Evolutionary conservation across 2,888 invertebrate genomes (phyloP).

Genomic region (Thereva nobilitata): DNA sequence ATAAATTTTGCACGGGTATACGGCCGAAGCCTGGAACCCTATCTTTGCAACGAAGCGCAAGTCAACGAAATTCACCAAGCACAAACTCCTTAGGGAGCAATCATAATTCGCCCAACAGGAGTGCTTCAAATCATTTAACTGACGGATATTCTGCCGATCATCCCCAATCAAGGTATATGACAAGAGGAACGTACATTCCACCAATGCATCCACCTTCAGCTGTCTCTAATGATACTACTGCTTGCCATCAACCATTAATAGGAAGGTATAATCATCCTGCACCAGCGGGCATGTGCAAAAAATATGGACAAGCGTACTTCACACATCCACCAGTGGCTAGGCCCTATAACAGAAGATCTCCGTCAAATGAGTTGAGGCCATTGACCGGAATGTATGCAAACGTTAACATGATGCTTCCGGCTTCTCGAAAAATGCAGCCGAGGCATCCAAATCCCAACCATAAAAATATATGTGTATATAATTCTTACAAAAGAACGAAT

Average conservation of each 20-base stretch:
- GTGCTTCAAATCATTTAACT: constrained; percentile 48
- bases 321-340: constrained; percentile 57
- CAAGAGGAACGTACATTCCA: constrained; percentile 56
- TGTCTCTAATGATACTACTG: constrained; percentile 48
- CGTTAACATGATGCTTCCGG: constrained; percentile 58
- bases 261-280: constrained; percentile 61
- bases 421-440: constrained; percentile 55
- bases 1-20: constrained; percentile 42
- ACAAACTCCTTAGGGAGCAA: constrained; percentile 57
- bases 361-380: constrained; percentile 55
- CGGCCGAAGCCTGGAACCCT: constrained; percentile 52
- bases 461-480: too few relatives aligned
- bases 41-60: constrained; percentile 53
- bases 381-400: constrained; percentile 57
- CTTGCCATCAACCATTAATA: constrained; percentile 59
- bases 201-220: constrained; percentile 51
- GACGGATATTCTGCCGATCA: constrained; percentile 41
- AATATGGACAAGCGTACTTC: constrained; percentile 58
- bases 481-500: too few relatives aligned
- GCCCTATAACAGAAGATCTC: constrained; percentile 57
- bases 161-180: constrained; percentile 51
- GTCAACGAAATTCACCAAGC: constrained; percentile 58
- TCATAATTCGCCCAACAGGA: constrained; percentile 58
- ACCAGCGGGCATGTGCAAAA: constrained; percentile 58
- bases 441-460: constrained; percentile 58